Evolutionary conservation across 92 coral and sea anemone species (phyloP).

Genomic region (Plumapathes pennacea): DNA sequence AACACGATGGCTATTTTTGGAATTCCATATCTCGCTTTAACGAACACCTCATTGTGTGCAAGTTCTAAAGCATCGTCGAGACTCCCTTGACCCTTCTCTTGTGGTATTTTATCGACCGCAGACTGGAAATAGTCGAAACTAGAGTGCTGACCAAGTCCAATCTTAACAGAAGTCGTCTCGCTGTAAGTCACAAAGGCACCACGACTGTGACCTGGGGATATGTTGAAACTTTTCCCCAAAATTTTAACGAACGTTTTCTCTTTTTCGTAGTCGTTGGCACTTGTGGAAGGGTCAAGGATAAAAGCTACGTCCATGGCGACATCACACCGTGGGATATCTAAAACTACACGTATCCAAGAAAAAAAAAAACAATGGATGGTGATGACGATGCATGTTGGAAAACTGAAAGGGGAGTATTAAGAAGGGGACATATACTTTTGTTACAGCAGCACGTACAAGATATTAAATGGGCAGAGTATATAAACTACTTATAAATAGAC

Average conservation of each 20-base stretch:
- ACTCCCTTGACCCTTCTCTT: constrained; percentile 49
- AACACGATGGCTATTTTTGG: constrained; percentile 35
- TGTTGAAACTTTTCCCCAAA: constrained; percentile 42
- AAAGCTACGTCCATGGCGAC: constrained; percentile 75
- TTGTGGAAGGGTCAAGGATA: constrained; percentile 71
- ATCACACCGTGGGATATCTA: too few relatives aligned
- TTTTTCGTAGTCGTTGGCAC: constrained; percentile 45
- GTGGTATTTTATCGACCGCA: constrained; percentile 46
- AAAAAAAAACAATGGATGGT: too few relatives aligned
- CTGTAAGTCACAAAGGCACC: constrained; percentile 66
- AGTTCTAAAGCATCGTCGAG: constrained; percentile 64
- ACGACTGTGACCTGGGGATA: constrained; percentile 39
- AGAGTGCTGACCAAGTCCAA: constrained; percentile 47
- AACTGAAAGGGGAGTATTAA: too few relatives aligned
- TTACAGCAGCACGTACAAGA: too few relatives aligned
- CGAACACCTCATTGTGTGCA: constrained; percentile 40
- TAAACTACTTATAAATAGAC: too few relatives aligned
- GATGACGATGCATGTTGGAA: too few relatives aligned
- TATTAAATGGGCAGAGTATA: too few relatives aligned
- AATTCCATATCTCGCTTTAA: constrained; percentile 27
- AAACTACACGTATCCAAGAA: too few relatives aligned
- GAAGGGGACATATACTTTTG: too few relatives aligned
- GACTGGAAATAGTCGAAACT: constrained; percentile 37
- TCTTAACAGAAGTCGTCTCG: constrained; percentile 36
- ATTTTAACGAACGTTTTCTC: constrained; percentile 58